These are phyloP conservation scores for Pterophyllum scalare DNA, from an alignment of 2,113 vertebrate genomes.

Conservation along the genomic window DNA sequence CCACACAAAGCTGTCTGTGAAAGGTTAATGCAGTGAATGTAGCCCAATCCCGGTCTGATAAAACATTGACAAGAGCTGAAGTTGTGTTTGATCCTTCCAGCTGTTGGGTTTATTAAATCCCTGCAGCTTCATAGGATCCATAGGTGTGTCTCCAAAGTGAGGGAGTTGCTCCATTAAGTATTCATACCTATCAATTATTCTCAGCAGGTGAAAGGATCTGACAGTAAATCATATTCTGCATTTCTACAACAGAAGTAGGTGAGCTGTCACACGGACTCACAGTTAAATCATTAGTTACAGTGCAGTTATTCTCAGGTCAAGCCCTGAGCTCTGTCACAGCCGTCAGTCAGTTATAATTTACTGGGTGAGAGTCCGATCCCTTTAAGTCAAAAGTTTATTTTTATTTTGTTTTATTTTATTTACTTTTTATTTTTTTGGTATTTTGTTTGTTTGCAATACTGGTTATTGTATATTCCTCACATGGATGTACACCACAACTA, in stretches of 20 bases:
- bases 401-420: no score
- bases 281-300: background rate
- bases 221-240: background rate
- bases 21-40: background rate
- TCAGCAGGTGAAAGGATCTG: background rate
- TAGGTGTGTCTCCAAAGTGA: constrained; percentile 1
- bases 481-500: background rate
- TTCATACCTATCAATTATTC: constrained; percentile 5
- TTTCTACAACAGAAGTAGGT: background rate
- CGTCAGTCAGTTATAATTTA: background rate
- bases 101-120: constrained; percentile 4
- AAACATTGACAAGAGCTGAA: background rate
- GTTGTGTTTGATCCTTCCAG: background rate
- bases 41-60: background rate
- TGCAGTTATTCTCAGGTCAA: background rate
- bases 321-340: background rate
- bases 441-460: background rate
- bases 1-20: background rate
- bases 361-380: background rate
- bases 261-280: background rate
- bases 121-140: background rate
- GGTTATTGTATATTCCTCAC: background rate
- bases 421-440: no score
- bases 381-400: background rate
- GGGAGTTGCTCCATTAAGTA: background rate